Percentiles rank a stretch among this genome's conserved stretches.
phyloP scores from a whole-genome alignment of 2,113 vertebrate genomes.

The Talpa occidentalis region DNA sequence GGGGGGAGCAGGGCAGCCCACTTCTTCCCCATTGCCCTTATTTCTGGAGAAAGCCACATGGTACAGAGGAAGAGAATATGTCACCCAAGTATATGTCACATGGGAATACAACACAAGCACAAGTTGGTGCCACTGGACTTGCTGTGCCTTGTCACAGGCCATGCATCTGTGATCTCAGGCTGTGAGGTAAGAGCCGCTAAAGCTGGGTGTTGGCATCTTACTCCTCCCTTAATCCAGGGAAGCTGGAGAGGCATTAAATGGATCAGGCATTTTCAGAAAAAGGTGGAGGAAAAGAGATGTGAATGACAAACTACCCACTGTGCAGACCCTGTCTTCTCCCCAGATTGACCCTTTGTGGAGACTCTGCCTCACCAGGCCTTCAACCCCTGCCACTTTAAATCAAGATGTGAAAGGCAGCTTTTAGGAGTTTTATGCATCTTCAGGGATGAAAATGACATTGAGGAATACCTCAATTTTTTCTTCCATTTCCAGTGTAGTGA shows the following conservation, averaged over 20 bases:
- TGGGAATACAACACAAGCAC: not conserved
- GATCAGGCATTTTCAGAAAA: slow-evolving; percentile 48
- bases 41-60: not conserved
- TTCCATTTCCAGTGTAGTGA: not conserved
- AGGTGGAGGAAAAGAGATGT: not conserved
- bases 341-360: not conserved
- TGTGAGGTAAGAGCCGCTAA: not conserved
- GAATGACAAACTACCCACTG: not conserved
- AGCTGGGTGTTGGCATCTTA: slow-evolving; percentile 16
- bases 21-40: not conserved
- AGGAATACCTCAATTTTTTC: not conserved
- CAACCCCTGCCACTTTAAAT: not conserved
- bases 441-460: not conserved
- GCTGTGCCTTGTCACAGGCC: not conserved
- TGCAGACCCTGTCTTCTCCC: not conserved
- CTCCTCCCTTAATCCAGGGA: slow-evolving; percentile 27
- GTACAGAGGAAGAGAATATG: not conserved
- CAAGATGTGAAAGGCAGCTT: slow-evolving; percentile 12
- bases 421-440: not conserved
- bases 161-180: not conserved
- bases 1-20: not conserved
- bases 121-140: rapidly evolving
- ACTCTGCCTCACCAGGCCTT: not conserved
- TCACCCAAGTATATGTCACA: not conserved
- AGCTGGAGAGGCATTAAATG: not conserved